These are phyloP conservation scores for Phrynocephalus vlangalii DNA, from an alignment of 2,797 vertebrate species.

Conservation along the genomic window DNA sequence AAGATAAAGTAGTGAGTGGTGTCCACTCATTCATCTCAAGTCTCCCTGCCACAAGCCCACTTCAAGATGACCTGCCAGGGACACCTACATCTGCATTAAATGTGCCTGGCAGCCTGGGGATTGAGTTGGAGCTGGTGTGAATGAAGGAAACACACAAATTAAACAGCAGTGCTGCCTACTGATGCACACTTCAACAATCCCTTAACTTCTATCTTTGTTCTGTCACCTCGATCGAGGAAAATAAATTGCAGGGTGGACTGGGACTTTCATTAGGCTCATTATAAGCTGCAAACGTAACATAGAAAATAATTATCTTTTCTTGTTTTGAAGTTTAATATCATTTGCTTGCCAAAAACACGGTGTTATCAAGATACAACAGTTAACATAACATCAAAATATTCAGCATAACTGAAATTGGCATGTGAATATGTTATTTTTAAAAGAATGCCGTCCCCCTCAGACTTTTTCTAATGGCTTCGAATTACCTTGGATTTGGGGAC, in stretches of 20 bases:
- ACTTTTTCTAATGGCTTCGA: neutral
- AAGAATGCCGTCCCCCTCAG: too few relatives aligned
- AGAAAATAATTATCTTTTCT: neutral
- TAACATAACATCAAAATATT: neutral
- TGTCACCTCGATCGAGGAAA: neutral
- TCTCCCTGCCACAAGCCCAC: neutral
- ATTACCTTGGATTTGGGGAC: neutral
- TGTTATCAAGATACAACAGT: neutral
- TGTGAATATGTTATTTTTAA: neutral
- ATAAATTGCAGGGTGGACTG: neutral
- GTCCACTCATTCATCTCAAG: neutral
- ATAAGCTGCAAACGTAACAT: neutral
- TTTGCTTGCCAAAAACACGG: neutral
- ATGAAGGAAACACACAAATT: constrained; percentile 1
- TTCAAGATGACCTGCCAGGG: neutral
- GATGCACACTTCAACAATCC: neutral
- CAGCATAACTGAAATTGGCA: neutral
- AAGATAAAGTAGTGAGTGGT: neutral
- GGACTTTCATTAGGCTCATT: neutral
- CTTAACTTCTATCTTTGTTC: neutral
- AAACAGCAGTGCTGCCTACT: neutral
- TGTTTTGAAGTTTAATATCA: neutral
- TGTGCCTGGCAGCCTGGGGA: neutral
- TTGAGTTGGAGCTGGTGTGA: neutral
- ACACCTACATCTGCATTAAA: neutral